Evolutionary conservation across 1,140 invertebrate genomes (phyloP).

Genomic region (Trichonephila inaurata): DNA sequence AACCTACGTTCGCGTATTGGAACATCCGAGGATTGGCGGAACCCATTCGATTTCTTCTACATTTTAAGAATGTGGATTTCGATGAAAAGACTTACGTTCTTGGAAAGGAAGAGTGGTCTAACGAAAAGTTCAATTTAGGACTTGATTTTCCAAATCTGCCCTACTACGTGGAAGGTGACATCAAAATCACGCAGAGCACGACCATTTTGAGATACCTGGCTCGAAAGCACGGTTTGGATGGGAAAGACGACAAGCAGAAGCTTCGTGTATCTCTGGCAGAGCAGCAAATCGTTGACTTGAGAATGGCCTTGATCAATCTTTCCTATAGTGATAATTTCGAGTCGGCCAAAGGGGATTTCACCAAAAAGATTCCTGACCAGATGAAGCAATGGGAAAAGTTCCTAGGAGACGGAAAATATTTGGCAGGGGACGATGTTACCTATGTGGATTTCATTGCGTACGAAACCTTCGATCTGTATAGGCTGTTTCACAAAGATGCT

Average conservation of each 20-base stretch:
- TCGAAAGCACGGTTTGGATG: constrained; percentile 79
- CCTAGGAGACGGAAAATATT: constrained; percentile 81
- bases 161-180: constrained; percentile 78
- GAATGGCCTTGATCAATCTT: constrained; percentile 79
- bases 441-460: constrained; percentile 83
- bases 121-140: too few relatives aligned
- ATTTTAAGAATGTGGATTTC: too few relatives aligned
- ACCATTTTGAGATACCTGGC: constrained; percentile 83
- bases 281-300: constrained; percentile 81
- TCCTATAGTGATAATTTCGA: constrained; percentile 71
- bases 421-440: constrained; percentile 82
- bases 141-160: constrained; percentile 78
- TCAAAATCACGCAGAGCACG: constrained; percentile 81
- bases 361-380: constrained; percentile 78
- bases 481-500: constrained; percentile 79
- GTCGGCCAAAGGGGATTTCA: constrained; percentile 69
- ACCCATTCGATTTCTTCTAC: too few relatives aligned
- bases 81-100: too few relatives aligned
- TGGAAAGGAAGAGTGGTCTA: too few relatives aligned
- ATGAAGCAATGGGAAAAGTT: constrained; percentile 81
- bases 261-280: constrained; percentile 81
- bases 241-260: constrained; percentile 80
- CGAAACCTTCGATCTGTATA: constrained; percentile 82
- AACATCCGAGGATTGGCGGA: too few relatives aligned
- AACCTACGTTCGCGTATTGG: too few relatives aligned